Evolutionary conservation across 1,140 invertebrate species (phyloP), one percentile per base, ranked within the genome.

Genomic region (Drosophila murphyi): DNA sequence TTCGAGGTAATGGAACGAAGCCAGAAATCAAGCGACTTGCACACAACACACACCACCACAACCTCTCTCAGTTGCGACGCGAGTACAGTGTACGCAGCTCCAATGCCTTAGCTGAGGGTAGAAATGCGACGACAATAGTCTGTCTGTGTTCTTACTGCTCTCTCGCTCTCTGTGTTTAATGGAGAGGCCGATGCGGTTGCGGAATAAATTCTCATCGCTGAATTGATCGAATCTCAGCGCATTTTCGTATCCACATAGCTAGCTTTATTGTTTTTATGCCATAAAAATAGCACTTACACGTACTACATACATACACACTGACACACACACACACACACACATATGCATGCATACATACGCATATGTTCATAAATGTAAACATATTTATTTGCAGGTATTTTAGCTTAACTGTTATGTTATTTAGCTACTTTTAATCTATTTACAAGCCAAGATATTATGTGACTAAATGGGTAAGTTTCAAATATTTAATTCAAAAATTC

Each of bases 1-100:
- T 65, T 69, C 67, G 76, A 69, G 69, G 59, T 62, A 69, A 70
- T 71, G 76, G 76, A 89, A 87, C 80, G 73, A 83, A 83, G 85
- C 76, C 62, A 79, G 68, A 67, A 63, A 56, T 34, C 43, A 56
- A 69, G 37, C 55, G 54, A 69, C 47, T 39, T 63, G 37, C 63
- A 59, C 52, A 55, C 32, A 67, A 45, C 63, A 59, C 52, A 55
- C 51, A 78, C 65, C 51, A 74, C 35, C 57, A 55, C 41, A 59
- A 7, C 35, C 0, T 29, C 50, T 47, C n/a, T 3, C 57, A 60
- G 8, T 20, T 41, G 4, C 57, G 43, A 65, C 37, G 10, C 47
- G 29, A 20, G 20, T 31, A 51, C 55, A 34, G 31, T n/a, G 45
- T 1, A 7, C 7, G n/a, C 54, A 73, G 48, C 56, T 61, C 56